Evolutionary conservation across 1,140 invertebrate species (phyloP), one percentile per base, ranked within the genome.

Genomic region (Bactericera cockerelli): DNA sequence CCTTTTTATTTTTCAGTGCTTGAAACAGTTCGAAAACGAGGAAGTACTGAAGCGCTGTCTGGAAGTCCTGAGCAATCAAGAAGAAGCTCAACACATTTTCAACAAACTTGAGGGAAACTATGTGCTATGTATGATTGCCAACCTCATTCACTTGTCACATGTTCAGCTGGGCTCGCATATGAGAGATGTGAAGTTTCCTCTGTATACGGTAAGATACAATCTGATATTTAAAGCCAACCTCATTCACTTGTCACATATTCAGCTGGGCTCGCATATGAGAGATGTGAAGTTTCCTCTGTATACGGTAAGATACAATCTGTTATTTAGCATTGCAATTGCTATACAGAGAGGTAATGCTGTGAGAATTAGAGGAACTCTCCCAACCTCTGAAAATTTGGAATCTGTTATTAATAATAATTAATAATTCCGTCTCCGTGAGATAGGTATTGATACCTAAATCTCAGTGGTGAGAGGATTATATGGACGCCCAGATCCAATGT

Each of bases 81-180:
- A 90, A 72, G 88, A 89, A 67, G 79, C 88, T 67, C 76, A 84
- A 58, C 87, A 89, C 55, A 81, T 93, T 31, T 91, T 91, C 69
- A 89, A 90, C 70, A 81, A 84, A 1, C 69, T 93, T n/a, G 87
- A 92, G 74, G 88, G 86, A 22, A 89, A 84, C 70, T 89, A 90
- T 72, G 85, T 87, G 11, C 73, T 93, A 1, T 93, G 87, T 71
- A 74, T 95, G 14, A 73, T 93, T 1, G 57, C 14, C 16, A 69
- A 82, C 70, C 64, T 82, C 33, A 74, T 82, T 59, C 86, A 93
- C 64, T 70, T 93, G 58, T 86, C 83, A 2, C 81, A 84, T 67
- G 76, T 82, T 28, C 84, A 88, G 66, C 73, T 78, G 59, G 81
- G 85, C 55, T 76, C 79, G 67, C 71, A 76, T 2, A 65, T 79